These are phyloP conservation scores for Phrixothrix hirtus DNA, from an alignment of 2,888 invertebrate genomes.

Conservation along the genomic window DNA sequence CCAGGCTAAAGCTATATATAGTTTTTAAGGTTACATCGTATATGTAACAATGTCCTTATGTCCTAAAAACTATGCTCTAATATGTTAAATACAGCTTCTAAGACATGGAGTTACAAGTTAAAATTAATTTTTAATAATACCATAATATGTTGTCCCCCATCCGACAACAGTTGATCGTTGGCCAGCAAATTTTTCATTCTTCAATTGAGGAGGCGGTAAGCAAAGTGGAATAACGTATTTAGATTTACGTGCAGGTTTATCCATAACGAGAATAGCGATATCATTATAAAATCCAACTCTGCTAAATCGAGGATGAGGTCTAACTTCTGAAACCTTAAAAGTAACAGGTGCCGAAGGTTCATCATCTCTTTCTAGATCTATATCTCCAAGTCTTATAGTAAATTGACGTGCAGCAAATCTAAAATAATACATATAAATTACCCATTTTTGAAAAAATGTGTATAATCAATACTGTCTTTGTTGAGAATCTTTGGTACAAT, in stretches of 20 bases:
- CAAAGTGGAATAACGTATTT: slow-evolving; percentile 89
- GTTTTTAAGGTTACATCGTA: too few relatives aligned
- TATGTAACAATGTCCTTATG: too few relatives aligned
- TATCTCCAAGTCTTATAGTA: slow-evolving; percentile 85
- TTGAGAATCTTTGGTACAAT: slow-evolving; percentile 87
- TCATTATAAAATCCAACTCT: slow-evolving; percentile 94
- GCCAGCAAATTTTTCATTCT: slow-evolving; percentile 69
- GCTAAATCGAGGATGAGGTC: slow-evolving; percentile 83
- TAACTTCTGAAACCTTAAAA: slow-evolving; percentile 74
- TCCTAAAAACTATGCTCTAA: too few relatives aligned
- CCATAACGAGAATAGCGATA: slow-evolving; percentile 81
- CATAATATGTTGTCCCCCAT: slow-evolving; percentile 90
- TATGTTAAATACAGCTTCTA: too few relatives aligned
- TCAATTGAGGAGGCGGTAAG: slow-evolving; percentile 67
- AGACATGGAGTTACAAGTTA: too few relatives aligned
- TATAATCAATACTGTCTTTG: slow-evolving; percentile 78
- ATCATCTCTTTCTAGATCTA: slow-evolving; percentile 81
- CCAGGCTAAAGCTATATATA: too few relatives aligned
- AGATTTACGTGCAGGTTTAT: slow-evolving; percentile 74
- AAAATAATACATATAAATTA: slow-evolving; percentile 30
- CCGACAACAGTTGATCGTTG: slow-evolving; percentile 85
- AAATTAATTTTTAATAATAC: too few relatives aligned
- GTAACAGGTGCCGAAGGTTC: slow-evolving; percentile 85
- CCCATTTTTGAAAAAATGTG: slow-evolving; percentile 1
- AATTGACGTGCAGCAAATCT: slow-evolving; percentile 89